Evolutionary conservation across 2,888 invertebrate genomes (phyloP), one percentile per base, ranked within the genome.

Genomic region (Rhogogaster chlorosoma): DNA sequence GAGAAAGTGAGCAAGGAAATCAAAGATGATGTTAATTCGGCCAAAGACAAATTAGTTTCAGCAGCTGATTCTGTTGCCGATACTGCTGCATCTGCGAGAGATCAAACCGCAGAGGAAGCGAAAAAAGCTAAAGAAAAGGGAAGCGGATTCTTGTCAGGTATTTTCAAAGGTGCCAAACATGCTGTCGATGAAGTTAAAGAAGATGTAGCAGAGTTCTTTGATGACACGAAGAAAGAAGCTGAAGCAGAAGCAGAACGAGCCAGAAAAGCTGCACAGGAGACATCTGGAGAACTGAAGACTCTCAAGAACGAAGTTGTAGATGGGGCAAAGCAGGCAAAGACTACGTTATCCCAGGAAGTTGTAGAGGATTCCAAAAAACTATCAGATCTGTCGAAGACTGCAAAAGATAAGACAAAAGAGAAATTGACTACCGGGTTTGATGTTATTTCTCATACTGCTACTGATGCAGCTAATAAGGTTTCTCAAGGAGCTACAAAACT

Each of bases 51-150:
- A 10, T 87, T 89, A 64, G 87, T 87, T 61, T 89, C 90, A 36
- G 94, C 94, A 12, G 94, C 95, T 89, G 94, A 94, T 87, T 94
- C 94, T 90, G 88, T 94, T 38, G 95, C 95, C 90, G 95, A 94
- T 89, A 94, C 94, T 84, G 94, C 95, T 87, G 94, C 94, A 91
- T 94, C 94, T 53, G 92, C 94, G 1, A 94, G 94, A 18, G 95
- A 94, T 88, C 90, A 94, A 87, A 94, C 94, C 18, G 94, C 94
- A 86, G 88, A 93, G 53, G 95, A 94, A 93, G 94, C 94, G 0
- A 94, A 94, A 90, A 94, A 94, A 70, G 93, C 94, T 12, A 92
- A 92, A 32, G 93, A 94, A 0, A 49, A 87, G 67, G 45, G 86
- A 2, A 71, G 86, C 26, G 86, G 88, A 12, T 88, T 88, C 36